Base-by-base conservation (phyloP, 2,888 invertebrate genomes). In the Torymus aiolomorphi region DNA sequence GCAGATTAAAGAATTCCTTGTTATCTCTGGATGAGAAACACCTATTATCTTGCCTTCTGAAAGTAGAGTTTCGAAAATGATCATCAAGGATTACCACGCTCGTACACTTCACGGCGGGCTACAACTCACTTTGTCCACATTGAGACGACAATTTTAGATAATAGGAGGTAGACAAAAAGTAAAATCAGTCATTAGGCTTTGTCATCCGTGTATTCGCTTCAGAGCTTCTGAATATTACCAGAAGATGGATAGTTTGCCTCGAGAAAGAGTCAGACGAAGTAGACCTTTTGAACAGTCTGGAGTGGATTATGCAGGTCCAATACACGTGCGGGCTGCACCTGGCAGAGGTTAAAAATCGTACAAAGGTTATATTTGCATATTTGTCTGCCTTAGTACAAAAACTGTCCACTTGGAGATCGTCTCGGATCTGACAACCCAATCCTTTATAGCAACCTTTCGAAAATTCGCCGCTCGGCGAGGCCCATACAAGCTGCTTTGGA, bases 401-500 rank as follows among this genome's bases (percentile, higher is more conserved):
- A n/a, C n/a, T 57, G 57, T 57, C n/a, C 57, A 57, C n/a, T 57
- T 57, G n/a, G 57, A 57, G 57, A n/a, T 14, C n/a, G 57, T 57
- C 14, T 57, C 57, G n/a, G 57, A 8, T 57, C 14, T 14, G 4
- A 57, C 57, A 14, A 4, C 57, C n/a, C 4, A 11, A 14, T 10
- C 57, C 4, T 57, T 57, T 57, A 11, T 57, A 11, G 12, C 57
- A 14, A n/a, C 57, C 8, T 57, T 57, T 57, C 57, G 57, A 8
- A 11, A n/a, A 57, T 57, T 57, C n/a, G 14, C 57, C 12, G 57
- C 57, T 14, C 57, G 57, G 8, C n/a, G 57, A 57, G 57, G 57
- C 14, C 57, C n/a, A 57, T 57, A n/a, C n/a, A 11, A 14, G n/a
- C 12, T 51, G 12, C 51, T 51, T 51, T 51, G 51, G 51, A 51